Conservation (phyloP, 2,888 invertebrate genomes). For the Dryococelus australis region DNA sequence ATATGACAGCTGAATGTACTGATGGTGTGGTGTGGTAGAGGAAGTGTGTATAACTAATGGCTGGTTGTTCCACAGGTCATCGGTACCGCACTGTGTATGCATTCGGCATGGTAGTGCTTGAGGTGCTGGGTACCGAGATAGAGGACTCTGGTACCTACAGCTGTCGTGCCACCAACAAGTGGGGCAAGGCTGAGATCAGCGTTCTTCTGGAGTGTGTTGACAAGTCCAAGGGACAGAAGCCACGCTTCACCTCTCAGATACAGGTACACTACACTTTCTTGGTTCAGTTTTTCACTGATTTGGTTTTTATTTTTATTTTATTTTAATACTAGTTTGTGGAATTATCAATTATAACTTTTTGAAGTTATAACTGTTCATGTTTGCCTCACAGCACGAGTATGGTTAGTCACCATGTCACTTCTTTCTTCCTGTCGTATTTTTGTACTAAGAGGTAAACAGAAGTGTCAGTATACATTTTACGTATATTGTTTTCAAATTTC, state of each 20-base stretch:
- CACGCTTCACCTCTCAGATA: constrained; percentile 87
- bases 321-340: neutral
- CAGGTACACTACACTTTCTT: constrained; percentile 49
- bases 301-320: neutral
- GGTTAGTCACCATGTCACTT: too few species aligned
- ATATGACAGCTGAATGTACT: too few species aligned
- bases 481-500: too few species aligned
- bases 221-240: constrained; percentile 84
- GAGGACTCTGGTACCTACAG: constrained; percentile 91
- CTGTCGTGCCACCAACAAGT: constrained; percentile 87
- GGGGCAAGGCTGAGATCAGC: constrained; percentile 87
- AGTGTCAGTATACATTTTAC: too few species aligned
- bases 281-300: constrained; percentile 17
- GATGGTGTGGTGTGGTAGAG: too few species aligned
- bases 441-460: too few species aligned
- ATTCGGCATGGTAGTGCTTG: constrained; percentile 96
- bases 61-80: constrained; percentile 62
- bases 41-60: too few species aligned
- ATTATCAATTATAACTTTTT: too few species aligned
- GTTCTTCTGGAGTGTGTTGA: constrained; percentile 84
- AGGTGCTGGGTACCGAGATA: constrained; percentile 92
- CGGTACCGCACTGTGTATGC: constrained; percentile 93
- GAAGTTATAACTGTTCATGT: too few species aligned
- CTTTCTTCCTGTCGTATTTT: too few species aligned
- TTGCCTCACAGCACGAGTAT: too few species aligned